Percentiles rank a stretch among this genome's conserved stretches.
Evolutionary conservation across 2,113 vertebrate genomes (phyloP).

Genomic region (Ciconia stormi): DNA sequence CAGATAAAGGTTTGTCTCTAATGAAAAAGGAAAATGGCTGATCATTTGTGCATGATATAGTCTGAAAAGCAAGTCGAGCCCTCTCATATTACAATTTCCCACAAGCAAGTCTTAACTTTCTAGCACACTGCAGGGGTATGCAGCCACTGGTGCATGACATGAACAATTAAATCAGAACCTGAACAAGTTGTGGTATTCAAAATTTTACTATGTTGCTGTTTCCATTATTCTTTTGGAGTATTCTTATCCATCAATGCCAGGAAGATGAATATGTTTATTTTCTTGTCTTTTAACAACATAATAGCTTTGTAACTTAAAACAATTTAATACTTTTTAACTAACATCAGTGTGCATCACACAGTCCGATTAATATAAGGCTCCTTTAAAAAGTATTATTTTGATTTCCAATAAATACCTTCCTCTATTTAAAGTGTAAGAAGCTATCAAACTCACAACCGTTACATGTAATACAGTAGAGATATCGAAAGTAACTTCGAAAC

Average conservation of each 20-base stretch:
- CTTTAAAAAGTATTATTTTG: background rate
- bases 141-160: background rate
- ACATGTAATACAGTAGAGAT: background rate
- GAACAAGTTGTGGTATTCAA: background rate
- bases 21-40: background rate
- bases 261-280: background rate
- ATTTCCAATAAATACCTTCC: background rate
- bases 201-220: background rate
- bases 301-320: background rate
- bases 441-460: background rate
- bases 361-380: fast-evolving
- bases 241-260: background rate
- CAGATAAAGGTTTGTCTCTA: background rate
- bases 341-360: background rate
- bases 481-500: background rate
- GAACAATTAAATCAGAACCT: background rate
- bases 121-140: background rate
- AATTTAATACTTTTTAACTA: background rate
- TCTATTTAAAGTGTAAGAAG: background rate
- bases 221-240: background rate
- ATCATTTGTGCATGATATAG: background rate
- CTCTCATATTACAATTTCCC: background rate
- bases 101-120: background rate
- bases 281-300: background rate
- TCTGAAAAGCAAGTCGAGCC: background rate